Evolutionary conservation across 2,113 vertebrate species (phyloP).

Genomic region (Anser cygnoides): DNA sequence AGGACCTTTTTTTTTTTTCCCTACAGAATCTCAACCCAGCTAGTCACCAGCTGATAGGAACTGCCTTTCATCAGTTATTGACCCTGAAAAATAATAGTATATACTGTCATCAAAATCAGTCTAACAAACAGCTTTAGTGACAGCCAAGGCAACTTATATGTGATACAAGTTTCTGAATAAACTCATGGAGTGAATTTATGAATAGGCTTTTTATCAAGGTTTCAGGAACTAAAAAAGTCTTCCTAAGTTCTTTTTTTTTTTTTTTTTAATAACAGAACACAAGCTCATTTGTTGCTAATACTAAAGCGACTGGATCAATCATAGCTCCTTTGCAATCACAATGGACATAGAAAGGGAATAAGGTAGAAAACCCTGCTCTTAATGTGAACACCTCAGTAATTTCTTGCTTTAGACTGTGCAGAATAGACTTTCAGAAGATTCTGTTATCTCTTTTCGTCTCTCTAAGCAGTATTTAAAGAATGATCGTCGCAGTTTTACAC

Average conservation of each 20-base stretch:
- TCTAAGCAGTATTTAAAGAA: rapidly evolving
- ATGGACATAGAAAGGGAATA: not conserved
- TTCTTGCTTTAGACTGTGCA: not conserved
- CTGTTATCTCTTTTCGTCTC: not conserved
- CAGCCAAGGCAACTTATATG: not conserved
- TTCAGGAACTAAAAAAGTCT: not conserved
- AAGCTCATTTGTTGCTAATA: not conserved
- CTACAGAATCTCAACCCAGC: not conserved
- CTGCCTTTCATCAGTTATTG: not conserved
- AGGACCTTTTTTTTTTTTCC: not conserved
- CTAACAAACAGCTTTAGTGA: not conserved
- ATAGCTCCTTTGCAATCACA: not conserved
- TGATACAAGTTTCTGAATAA: not conserved
- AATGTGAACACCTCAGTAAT: not conserved
- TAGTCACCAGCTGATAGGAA: not conserved
- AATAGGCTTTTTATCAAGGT: not conserved
- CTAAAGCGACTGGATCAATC: not conserved
- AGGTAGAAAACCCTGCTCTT: rapidly evolving
- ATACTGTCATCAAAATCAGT: not conserved
- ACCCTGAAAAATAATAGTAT: not conserved
- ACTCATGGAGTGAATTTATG: not conserved
- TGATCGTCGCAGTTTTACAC: rapidly evolving
- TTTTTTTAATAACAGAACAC: not conserved
- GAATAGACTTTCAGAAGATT: rapidly evolving
- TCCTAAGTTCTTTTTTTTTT: not conserved